Evolutionary conservation across 1,140 invertebrate species (phyloP), one percentile per base, ranked within the genome.

Genomic region (Nebria ingens): DNA sequence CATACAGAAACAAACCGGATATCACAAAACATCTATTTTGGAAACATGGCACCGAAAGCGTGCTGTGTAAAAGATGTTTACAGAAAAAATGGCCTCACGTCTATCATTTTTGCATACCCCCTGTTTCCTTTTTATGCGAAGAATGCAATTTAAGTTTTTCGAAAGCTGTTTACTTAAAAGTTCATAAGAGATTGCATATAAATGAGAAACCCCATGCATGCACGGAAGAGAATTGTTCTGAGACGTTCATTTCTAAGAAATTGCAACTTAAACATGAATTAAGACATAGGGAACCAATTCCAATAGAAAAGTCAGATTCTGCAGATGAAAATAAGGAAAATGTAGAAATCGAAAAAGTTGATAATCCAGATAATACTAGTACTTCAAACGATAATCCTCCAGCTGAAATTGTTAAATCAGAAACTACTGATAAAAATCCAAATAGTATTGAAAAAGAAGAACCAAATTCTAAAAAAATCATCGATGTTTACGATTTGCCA

Each of bases 71-170:
- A 68, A 83, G 80, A 64, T 93, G 89, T 71, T 66, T 90, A 2
- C 86, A 91, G 60, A 91, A 91, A 65, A 90, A 90, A 61, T 92
- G 89, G 89, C 87, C 86, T 0, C 87, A 91, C 69, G 84, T 91
- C 9, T 93, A 91, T 73, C 89, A 93, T 65, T 92, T 91, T 65
- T 93, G 89, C 66, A 80, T 85, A 56, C 89, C 89, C 17, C 86
- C 89, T 2, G 73, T 76, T 13, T 72, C 78, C 21, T 91, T 91
- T 69, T 71, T 75, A 1, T 92, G 89, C 72, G 88, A 91, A 58
- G 84, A 89, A 62, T 93, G 89, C 67, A 81, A 79, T 64, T 73
- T 80, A 6, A 80, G 75, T 53, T 91, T 91, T 65, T 76, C 81
- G 1, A 81, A 75, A 64, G 85, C 89, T 3, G 84, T 88, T n/a